Base-by-base conservation (phyloP, 2,888 invertebrate genomes). In the Orchestes rusci region DNA sequence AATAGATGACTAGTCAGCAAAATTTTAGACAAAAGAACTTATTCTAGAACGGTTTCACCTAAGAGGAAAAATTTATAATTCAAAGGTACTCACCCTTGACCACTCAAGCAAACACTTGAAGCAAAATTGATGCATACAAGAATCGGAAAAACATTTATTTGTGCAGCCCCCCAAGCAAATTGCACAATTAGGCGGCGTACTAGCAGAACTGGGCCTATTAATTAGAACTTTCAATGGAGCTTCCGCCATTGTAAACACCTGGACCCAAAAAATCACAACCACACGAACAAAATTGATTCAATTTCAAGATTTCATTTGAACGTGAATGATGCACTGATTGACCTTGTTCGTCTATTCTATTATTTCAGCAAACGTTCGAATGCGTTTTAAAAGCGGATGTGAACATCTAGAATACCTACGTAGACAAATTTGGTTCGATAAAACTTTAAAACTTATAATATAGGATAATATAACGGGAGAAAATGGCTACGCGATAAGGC, bases 71-170 rank as follows among this genome's bases (percentile, higher is more conserved):
- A 10, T 23, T 7, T 7, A 23, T 7, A 5, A 5, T 36, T 4
- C 3, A 4, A 4, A 28, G n/a, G n/a, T n/a, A 56, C 59, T 57
- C 64, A 83, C 84, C 74, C 89, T 92, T 43, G 93, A 92, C 95
- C 95, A 96, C 62, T 91, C 88, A 48, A 90, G 69, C 19, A 96
- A 73, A 63, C 95, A 96, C 53, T 82, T 83, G 64, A 93, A 95
- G 66, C 95, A 96, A 67, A 95, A 96, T 64, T 87, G 84, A 68
- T 96, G 95, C 65, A 88, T 77, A 65, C 95, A 96, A 37, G 85
- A 86, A 65, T 95, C 87, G 0, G 93, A 90, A 65, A 89, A 91
- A 18, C 90, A 92, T 63, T 88, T 91, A 64, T 94, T 90, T 44
- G 80, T 77, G 59, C 90, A 80, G 53, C 81, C 80, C 16, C 89